Evolutionary conservation across 2,888 invertebrate species (phyloP).

Genomic region (Autographa gamma): DNA sequence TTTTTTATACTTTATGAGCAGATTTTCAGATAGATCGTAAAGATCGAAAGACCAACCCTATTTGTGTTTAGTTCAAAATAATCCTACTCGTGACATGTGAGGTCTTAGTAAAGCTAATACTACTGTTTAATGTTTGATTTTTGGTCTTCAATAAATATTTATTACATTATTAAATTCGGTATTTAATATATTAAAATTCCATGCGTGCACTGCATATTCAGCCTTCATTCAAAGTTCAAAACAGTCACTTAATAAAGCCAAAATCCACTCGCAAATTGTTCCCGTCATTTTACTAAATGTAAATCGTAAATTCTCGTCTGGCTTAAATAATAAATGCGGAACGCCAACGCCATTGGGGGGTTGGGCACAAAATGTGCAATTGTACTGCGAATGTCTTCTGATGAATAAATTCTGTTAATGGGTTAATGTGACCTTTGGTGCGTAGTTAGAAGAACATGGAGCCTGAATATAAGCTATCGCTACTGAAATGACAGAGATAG

Average conservation of each 20-base stretch:
- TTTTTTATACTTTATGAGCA: too few species aligned
- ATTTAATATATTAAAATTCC: constrained; percentile 23
- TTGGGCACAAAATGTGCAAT: constrained; percentile 47
- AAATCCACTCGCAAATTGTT: constrained; percentile 48
- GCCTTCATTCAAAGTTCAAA: constrained; percentile 23
- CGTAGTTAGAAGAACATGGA: constrained; percentile 12
- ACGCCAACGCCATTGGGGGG: constrained; percentile 18
- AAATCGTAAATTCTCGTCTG: constrained; percentile 70
- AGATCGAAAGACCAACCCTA: too few species aligned
- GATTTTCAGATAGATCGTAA: too few species aligned
- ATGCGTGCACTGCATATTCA: constrained; percentile 37
- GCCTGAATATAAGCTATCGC: background rate
- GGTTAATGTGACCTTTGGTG: constrained; percentile 31
- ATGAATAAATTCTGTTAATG: constrained; percentile 53
- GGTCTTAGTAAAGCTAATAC: too few species aligned
- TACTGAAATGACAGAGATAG: background rate
- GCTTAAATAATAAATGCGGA: constrained; percentile 52
- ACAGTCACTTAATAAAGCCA: constrained; percentile 40
- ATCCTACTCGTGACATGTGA: too few species aligned
- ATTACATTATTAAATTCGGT: background rate
- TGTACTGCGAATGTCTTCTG: constrained; percentile 50
- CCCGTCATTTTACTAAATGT: constrained; percentile 64
- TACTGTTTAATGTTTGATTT: too few species aligned
- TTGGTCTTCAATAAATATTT: too few species aligned
- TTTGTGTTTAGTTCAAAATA: too few species aligned